phyloP scores from a whole-genome alignment of 2,888 invertebrate genomes.

The Apamea sordens region DNA sequence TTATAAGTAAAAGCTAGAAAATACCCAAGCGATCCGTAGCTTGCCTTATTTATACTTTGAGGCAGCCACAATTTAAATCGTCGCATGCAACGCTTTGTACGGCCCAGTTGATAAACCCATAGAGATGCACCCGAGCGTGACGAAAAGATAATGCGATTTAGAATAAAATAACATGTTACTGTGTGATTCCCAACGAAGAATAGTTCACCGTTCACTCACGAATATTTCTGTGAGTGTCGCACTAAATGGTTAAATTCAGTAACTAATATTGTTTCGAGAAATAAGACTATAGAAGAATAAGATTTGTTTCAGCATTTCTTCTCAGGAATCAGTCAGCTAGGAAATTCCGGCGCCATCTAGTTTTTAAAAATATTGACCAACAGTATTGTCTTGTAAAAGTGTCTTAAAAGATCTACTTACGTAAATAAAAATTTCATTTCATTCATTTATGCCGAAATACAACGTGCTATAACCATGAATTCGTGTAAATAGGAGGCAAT shows the following conservation, averaged over 20 bases:
- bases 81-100: constrained; percentile 38
- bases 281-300: not conserved
- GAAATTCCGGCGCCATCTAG: not conserved
- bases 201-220: not conserved
- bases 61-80: constrained; percentile 29
- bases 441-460: not conserved
- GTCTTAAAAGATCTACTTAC: not conserved
- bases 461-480: no score
- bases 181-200: constrained; percentile 6
- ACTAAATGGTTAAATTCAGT: not conserved
- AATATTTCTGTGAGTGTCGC: not conserved
- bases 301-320: not conserved
- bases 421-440: no score
- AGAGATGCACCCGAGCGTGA: constrained; percentile 44
- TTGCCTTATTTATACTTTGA: constrained; percentile 12
- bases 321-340: not conserved
- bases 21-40: not conserved
- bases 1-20: not conserved
- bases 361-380: not conserved
- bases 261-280: not conserved
- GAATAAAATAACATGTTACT: constrained; percentile 36
- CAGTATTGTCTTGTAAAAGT: not conserved
- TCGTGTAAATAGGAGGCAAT: not conserved
- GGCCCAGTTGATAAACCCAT: constrained; percentile 50
- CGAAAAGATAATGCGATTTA: constrained; percentile 50